Conservation (phyloP, 2,888 invertebrate species). For the Lithophane socia region DNA sequence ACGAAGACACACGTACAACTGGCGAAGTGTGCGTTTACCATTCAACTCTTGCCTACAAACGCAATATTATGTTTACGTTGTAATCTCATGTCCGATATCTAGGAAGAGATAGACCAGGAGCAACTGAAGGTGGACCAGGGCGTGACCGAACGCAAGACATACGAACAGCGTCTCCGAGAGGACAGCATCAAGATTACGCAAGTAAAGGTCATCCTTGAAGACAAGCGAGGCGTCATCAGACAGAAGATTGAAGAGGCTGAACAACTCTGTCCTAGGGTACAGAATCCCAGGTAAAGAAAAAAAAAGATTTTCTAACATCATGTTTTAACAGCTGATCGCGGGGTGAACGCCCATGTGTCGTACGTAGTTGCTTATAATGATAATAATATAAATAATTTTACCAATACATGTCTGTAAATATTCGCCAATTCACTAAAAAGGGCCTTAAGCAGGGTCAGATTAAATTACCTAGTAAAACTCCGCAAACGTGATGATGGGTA, state of each 20-base stretch:
- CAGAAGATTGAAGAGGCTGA: constrained; percentile 82
- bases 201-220: constrained; percentile 79
- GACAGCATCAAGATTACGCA: constrained; percentile 83
- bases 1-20: not conserved
- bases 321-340: not conserved
- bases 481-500: not conserved
- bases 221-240: constrained; percentile 76
- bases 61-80: not conserved
- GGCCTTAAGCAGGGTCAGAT: not conserved
- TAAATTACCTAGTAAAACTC: not conserved
- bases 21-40: too few relatives aligned
- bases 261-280: constrained; percentile 84
- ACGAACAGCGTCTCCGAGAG: constrained; percentile 79
- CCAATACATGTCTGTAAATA: not conserved
- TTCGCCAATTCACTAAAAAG: not conserved
- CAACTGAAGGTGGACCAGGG: constrained; percentile 83
- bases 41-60: not conserved
- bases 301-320: not conserved
- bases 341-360: not conserved
- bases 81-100: not conserved
- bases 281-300: constrained; percentile 84
- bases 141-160: constrained; percentile 73
- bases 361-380: not conserved
- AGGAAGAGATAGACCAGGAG: constrained; percentile 88
- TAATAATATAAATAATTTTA: not conserved